Percentiles rank a stretch among this genome's conserved stretches.
Conservation (phyloP, 1,140 invertebrate species). For the Phenacoccus solenopsis region DNA sequence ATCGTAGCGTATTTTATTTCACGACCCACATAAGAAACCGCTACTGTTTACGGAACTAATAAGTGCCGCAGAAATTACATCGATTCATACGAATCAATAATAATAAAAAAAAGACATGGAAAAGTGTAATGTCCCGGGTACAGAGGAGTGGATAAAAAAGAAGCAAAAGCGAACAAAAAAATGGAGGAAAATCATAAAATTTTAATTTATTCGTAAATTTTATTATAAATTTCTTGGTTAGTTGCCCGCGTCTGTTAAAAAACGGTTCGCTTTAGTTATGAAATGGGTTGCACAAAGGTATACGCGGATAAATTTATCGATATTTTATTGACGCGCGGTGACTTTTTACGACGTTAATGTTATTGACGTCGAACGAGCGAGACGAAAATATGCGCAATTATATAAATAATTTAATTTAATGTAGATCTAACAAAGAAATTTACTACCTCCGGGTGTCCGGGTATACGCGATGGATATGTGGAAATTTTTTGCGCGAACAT, state of each 20-base stretch:
- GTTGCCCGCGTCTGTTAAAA: not conserved
- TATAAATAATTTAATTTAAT: too few relatives aligned
- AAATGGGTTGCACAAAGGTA: constrained; percentile 6
- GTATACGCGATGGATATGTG: too few relatives aligned
- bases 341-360: constrained; percentile 11
- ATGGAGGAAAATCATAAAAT: not conserved
- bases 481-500: too few relatives aligned
- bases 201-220: constrained; percentile 13
- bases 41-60: constrained; percentile 1
- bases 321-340: not conserved
- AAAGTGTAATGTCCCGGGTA: not conserved
- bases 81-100: not conserved
- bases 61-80: not conserved
- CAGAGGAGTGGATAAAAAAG: not conserved
- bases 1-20: not conserved
- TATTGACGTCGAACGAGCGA: not conserved
- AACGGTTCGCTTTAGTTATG: constrained; percentile 1
- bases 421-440: too few relatives aligned
- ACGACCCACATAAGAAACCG: not conserved
- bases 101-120: not conserved
- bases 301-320: constrained; percentile 1
- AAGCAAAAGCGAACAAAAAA: not conserved
- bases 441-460: too few relatives aligned
- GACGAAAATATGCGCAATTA: not conserved
- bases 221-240: constrained; percentile 11